Percentiles rank a stretch among this genome's conserved stretches.
These are phyloP conservation scores for Periophthalmus modestus DNA, from an alignment of 2,113 vertebrate species.

Conservation along the genomic window DNA sequence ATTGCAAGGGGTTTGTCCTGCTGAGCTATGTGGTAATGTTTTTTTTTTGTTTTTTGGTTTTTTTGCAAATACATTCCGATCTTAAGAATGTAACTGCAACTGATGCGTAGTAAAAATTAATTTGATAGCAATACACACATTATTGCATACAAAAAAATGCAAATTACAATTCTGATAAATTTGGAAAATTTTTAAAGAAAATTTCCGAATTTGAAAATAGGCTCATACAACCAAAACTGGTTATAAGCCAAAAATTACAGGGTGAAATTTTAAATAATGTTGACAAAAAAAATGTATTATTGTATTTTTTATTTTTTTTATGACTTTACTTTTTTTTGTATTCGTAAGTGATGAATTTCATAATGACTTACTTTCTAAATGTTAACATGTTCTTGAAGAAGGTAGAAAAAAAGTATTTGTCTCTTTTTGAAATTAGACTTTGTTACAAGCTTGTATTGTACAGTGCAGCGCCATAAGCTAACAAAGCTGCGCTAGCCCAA, in stretches of 20 bases:
- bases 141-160: background rate
- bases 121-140: background rate
- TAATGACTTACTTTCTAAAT: background rate
- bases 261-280: background rate
- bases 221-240: background rate
- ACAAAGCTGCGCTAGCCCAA: slow-evolving; percentile 4
- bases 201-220: background rate
- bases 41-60: background rate
- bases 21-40: background rate
- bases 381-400: background rate
- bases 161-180: background rate
- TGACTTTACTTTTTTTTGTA: slow-evolving; percentile 12
- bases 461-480: slow-evolving; percentile 28
- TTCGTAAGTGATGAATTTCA: slow-evolving; percentile 8
- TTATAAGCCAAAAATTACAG: background rate
- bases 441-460: slow-evolving; percentile 15
- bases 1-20: background rate
- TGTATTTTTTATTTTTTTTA: background rate
- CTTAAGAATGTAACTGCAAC: background rate
- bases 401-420: background rate
- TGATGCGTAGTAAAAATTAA: background rate
- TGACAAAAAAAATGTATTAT: background rate
- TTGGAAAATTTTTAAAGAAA: background rate
- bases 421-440: slow-evolving; percentile 9
- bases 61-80: background rate